These are phyloP conservation scores for Felis chaus DNA, from an alignment of 2,113 vertebrate genomes.

Conservation along the genomic window DNA sequence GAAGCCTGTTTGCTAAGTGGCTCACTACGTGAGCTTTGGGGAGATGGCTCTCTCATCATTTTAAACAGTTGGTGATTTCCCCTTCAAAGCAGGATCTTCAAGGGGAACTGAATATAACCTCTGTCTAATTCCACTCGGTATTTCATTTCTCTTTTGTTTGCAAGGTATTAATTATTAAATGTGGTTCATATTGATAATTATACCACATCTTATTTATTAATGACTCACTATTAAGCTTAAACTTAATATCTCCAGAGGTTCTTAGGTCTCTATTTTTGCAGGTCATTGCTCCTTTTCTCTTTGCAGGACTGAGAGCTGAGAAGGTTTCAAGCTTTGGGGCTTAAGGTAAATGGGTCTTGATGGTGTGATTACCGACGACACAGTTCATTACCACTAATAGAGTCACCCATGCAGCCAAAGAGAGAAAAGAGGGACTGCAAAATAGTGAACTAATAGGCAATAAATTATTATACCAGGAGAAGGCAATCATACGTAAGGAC, in stretches of 20 bases:
- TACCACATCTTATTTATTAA: constrained; percentile 79
- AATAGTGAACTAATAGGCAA: constrained; percentile 45
- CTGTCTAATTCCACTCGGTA: constrained; percentile 51
- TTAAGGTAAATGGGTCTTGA: constrained; percentile 61
- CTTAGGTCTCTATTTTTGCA: constrained; percentile 60
- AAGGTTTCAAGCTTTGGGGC: constrained; percentile 29
- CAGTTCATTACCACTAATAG: constrained; percentile 68
- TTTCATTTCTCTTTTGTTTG: constrained; percentile 78
- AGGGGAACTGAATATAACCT: constrained; percentile 72
- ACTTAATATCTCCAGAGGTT: constrained; percentile 69
- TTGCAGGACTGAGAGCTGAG: constrained; percentile 39
- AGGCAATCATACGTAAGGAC: neutral
- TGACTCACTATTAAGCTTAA: constrained; percentile 71
- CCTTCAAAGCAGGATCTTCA: constrained; percentile 67
- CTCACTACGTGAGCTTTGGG: neutral
- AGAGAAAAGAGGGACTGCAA: neutral
- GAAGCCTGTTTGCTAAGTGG: neutral
- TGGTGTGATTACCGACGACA: constrained; percentile 49
- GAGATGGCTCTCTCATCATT: constrained; percentile 4
- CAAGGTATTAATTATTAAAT: constrained; percentile 78
- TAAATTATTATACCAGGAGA: constrained; percentile 56
- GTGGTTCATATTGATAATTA: constrained; percentile 75
- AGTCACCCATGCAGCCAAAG: constrained; percentile 56
- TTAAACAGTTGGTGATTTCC: constrained; percentile 60
- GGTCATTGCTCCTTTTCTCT: constrained; percentile 54